Conservation (phyloP, 2,888 invertebrate species). For the Nymphalis polychloros region DNA sequence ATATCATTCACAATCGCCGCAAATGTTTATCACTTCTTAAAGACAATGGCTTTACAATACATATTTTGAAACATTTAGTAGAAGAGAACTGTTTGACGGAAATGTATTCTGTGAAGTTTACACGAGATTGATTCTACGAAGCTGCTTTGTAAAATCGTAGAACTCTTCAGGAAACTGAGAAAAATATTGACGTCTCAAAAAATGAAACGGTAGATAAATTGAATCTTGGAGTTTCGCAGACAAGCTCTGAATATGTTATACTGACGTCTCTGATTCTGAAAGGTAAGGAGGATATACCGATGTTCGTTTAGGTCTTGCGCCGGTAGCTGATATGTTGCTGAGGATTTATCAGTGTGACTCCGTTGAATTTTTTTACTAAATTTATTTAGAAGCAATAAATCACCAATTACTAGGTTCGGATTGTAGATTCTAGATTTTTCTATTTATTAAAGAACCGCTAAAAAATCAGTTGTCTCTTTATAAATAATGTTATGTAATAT, state of each 20-base stretch:
- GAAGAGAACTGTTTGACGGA: background rate
- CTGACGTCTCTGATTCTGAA: slow-evolving; percentile 19
- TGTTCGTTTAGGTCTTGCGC: slow-evolving; percentile 19
- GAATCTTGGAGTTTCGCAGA: slow-evolving; percentile 26
- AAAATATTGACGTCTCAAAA: slow-evolving; percentile 31
- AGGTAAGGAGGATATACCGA: slow-evolving; percentile 13
- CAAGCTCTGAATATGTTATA: slow-evolving; percentile 29
- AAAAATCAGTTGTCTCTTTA: too few relatives aligned
- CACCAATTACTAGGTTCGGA: background rate
- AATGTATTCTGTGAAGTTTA: slow-evolving; percentile 12
- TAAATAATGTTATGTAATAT: too few relatives aligned
- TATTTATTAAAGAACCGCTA: too few relatives aligned
- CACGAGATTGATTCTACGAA: slow-evolving; percentile 23
- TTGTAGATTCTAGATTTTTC: too few relatives aligned
- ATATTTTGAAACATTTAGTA: slow-evolving; percentile 1
- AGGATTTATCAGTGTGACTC: slow-evolving; percentile 24
- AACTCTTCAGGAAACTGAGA: slow-evolving; percentile 12
- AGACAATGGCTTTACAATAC: background rate
- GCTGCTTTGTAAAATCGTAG: background rate
- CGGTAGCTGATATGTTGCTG: slow-evolving; percentile 14
- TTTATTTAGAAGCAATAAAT: slow-evolving; percentile 23
- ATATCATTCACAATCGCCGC: too few relatives aligned
- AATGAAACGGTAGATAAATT: slow-evolving; percentile 27
- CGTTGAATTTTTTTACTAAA: slow-evolving; percentile 8
- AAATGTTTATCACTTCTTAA: background rate